phyloP scores from a whole-genome alignment of 2,888 invertebrate species.

The Buathra laborator region DNA sequence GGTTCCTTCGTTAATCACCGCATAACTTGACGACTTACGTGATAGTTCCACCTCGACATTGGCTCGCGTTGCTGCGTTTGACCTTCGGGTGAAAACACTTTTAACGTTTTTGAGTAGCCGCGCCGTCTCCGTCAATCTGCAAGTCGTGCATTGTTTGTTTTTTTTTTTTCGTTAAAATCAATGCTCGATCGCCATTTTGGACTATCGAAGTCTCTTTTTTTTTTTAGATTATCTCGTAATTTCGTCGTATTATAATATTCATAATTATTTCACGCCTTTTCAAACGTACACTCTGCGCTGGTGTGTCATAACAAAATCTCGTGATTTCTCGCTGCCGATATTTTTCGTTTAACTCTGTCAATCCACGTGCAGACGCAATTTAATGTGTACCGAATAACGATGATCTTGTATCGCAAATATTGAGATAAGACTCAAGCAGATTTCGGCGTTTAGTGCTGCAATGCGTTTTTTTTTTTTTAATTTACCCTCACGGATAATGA shows the following conservation, averaged over 20 bases:
- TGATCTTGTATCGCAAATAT: not conserved
- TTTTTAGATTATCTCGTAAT: conserved; percentile 26
- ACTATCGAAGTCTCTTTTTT: conserved; percentile 43
- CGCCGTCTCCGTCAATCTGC: conserved; percentile 98
- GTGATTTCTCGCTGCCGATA: conserved; percentile 11
- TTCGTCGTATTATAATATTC: conserved; percentile 2
- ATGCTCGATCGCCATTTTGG: conserved; percentile 52
- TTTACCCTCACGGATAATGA: not conserved
- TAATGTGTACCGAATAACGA: conserved; percentile 1
- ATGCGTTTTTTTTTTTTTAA: not conserved
- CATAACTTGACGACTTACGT: conserved; percentile 90
- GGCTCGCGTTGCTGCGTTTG: conserved; percentile 90
- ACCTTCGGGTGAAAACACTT: conserved; percentile 95
- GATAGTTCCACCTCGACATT: conserved; percentile 96
- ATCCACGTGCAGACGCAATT: conserved; percentile 5
- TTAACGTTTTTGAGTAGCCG: conserved; percentile 97
- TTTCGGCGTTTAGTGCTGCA: conserved; percentile 5
- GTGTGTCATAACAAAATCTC: conserved; percentile 23
- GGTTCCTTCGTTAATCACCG: conserved; percentile 55
- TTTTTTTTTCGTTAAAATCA: conserved; percentile 69
- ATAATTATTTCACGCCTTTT: conserved; percentile 14
- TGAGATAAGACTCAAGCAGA: not conserved
- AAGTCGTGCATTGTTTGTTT: conserved; percentile 82
- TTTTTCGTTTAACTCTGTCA: conserved; percentile 16
- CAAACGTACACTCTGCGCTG: conserved; percentile 3